phyloP scores from a whole-genome alignment of 2,113 vertebrate genomes.

The Tinamus guttatus region DNA sequence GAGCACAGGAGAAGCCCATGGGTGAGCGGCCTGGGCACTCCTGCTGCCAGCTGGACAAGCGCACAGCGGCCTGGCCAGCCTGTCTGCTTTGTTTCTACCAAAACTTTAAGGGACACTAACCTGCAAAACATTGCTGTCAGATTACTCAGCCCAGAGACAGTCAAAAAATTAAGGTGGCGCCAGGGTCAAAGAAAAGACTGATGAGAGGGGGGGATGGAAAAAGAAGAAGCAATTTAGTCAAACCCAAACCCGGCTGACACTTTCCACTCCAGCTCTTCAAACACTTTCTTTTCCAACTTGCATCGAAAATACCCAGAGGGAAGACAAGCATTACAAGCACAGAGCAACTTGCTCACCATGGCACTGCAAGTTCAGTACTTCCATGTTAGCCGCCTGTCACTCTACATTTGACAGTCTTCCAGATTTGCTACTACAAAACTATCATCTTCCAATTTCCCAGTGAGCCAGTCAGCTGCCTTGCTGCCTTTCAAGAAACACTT shows the following conservation, averaged over 20 bases:
- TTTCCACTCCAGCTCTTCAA: constrained; percentile 1
- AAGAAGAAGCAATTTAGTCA: not conserved
- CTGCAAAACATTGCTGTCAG: constrained; percentile 45
- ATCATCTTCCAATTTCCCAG: constrained; percentile 9
- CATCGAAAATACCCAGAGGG: not conserved
- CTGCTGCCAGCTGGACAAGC: not conserved
- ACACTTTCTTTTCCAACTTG: constrained; percentile 5
- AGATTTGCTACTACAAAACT: not conserved
- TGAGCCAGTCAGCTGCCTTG: not conserved
- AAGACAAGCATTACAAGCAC: not conserved
- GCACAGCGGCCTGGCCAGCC: constrained; percentile 10
- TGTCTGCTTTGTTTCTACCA: constrained; percentile 46
- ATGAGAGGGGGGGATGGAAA: not conserved
- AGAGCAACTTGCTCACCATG: not conserved
- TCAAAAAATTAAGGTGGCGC: not conserved
- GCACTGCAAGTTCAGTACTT: not conserved
- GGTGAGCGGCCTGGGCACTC: not conserved
- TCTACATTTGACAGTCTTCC: not conserved
- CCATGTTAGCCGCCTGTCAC: not conserved
- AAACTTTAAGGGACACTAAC: constrained; percentile 41
- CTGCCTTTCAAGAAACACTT: constrained; percentile 25
- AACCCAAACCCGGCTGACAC: constrained; percentile 1
- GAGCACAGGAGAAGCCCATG: not conserved
- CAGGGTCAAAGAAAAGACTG: not conserved
- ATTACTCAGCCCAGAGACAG: constrained; percentile 40